Conservation (phyloP, 2,797 vertebrate genomes). For the Stomatorhinus walkeri region DNA sequence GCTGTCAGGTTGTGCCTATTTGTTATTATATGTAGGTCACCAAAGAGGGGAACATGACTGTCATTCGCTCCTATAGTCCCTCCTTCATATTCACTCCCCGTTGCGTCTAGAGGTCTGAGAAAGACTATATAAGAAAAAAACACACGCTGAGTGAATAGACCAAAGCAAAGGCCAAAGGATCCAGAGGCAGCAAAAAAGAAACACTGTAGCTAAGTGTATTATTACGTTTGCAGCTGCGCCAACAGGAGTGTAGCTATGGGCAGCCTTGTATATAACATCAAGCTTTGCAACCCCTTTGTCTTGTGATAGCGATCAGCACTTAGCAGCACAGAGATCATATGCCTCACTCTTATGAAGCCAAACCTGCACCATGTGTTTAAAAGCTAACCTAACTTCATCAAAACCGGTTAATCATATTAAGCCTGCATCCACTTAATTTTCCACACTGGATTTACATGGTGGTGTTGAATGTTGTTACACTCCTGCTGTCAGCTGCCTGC, state of each 20-base stretch:
- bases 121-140: neutral
- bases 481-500: neutral
- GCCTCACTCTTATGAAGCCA: neutral
- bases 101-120: neutral
- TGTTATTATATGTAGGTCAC: neutral
- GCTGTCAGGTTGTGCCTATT: neutral
- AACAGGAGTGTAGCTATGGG: neutral
- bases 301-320: neutral
- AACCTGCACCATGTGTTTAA: neutral
- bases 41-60: neutral
- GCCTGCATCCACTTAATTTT: neutral
- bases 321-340: neutral
- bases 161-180: neutral
- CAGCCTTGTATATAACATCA: neutral
- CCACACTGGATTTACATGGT: neutral
- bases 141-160: neutral
- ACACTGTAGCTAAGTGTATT: neutral
- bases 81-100: neutral
- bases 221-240: neutral
- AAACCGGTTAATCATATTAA: neutral
- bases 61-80: neutral
- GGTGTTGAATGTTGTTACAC: neutral
- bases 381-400: neutral
- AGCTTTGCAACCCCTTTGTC: neutral
- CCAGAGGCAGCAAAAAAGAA: neutral